Evolutionary conservation across 2,888 invertebrate genomes (phyloP).

Genomic region (Seladonia tumulorum): DNA sequence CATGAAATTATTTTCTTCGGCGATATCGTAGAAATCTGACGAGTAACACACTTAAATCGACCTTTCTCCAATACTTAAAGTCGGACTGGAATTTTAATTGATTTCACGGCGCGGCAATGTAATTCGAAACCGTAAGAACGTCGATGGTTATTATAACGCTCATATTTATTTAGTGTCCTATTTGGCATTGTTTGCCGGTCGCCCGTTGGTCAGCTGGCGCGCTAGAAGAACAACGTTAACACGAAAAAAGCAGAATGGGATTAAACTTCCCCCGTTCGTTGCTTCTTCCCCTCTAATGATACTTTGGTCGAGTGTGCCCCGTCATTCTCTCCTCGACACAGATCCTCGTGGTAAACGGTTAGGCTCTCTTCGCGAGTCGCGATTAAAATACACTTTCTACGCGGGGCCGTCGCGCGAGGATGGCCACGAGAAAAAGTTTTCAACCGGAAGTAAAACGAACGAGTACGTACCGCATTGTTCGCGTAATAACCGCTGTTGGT

Average conservation of each 20-base stretch:
- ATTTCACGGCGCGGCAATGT: neutral
- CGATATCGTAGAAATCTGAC: neutral
- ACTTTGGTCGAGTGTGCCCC: neutral
- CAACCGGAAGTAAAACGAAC: slow-evolving; percentile 62
- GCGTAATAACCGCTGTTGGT: slow-evolving; percentile 56
- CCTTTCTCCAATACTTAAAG: neutral
- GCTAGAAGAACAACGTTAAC: slow-evolving; percentile 1
- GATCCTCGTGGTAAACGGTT: slow-evolving; percentile 31
- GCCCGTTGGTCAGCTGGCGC: neutral
- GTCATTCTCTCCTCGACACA: neutral
- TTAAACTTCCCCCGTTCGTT: slow-evolving; percentile 30
- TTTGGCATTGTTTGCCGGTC: neutral
- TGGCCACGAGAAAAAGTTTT: slow-evolving; percentile 77
- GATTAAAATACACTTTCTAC: slow-evolving; percentile 78
- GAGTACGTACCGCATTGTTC: slow-evolving; percentile 61
- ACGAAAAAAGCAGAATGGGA: slow-evolving; percentile 26
- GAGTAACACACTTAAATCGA: neutral
- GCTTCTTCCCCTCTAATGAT: slow-evolving; percentile 19
- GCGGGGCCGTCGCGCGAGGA: slow-evolving; percentile 73
- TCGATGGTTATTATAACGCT: slow-evolving; percentile 12
- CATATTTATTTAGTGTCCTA: slow-evolving; percentile 17
- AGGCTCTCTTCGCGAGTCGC: slow-evolving; percentile 36
- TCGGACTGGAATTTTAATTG: neutral
- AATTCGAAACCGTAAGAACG: neutral
- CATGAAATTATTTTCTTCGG: neutral